Evolutionary conservation across 2,888 invertebrate genomes (phyloP).

Genomic region (Ennomos quercinarius): DNA sequence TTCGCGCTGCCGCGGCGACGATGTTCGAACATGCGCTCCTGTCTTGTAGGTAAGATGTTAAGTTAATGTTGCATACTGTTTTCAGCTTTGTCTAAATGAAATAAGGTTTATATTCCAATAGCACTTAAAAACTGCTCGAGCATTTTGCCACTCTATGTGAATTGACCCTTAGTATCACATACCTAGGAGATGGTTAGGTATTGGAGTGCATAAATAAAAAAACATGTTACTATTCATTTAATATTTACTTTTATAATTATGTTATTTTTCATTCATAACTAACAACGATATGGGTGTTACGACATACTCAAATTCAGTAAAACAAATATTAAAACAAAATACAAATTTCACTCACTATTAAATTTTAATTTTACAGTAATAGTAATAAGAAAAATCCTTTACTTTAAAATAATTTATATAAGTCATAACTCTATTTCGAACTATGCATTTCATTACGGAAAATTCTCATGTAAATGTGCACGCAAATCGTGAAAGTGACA

Average conservation of each 20-base stretch:
- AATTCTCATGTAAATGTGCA: constrained; percentile 80
- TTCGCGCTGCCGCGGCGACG: too few relatives aligned
- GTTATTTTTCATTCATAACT: constrained; percentile 86
- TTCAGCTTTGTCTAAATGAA: too few relatives aligned
- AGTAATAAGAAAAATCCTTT: constrained; percentile 79
- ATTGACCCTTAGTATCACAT: too few relatives aligned
- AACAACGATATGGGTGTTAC: constrained; percentile 86
- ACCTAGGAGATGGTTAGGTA: constrained; percentile 15
- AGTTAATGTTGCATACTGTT: too few relatives aligned
- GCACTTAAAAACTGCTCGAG: too few relatives aligned
- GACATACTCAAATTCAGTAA: constrained; percentile 84
- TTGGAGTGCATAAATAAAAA: constrained; percentile 66
- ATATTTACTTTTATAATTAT: constrained; percentile 86
- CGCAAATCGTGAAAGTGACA: constrained; percentile 81
- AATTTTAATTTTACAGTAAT: constrained; percentile 83
- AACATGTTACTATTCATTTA: constrained; percentile 83
- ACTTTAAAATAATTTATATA: constrained; percentile 81
- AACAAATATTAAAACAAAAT: constrained; percentile 84
- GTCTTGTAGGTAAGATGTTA: too few relatives aligned
- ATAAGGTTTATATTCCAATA: too few relatives aligned
- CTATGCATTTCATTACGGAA: constrained; percentile 66
- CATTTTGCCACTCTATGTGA: too few relatives aligned
- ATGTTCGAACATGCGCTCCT: too few relatives aligned
- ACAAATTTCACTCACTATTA: constrained; percentile 85
- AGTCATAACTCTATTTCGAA: constrained; percentile 80